Conservation (phyloP, 2,113 vertebrate species). For the Gasterosteus nipponicus region DNA sequence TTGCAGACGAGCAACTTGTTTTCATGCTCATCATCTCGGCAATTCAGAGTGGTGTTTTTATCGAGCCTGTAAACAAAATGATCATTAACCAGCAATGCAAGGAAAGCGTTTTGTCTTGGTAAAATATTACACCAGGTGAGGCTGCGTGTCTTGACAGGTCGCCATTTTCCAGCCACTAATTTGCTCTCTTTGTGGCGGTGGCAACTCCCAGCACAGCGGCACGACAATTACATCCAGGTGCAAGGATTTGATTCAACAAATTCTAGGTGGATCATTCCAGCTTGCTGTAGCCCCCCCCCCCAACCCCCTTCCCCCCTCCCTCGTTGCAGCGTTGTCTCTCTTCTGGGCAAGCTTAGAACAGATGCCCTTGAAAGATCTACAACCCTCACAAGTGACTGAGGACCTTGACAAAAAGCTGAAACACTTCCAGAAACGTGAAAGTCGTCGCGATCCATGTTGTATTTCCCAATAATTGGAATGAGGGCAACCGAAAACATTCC, state of each 20-base stretch:
- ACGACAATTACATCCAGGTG: constrained; percentile 98
- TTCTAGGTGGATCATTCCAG: constrained; percentile 92
- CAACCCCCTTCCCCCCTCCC: constrained; percentile 66
- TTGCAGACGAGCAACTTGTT: constrained; percentile 45
- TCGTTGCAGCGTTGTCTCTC: constrained; percentile 68
- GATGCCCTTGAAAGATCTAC: constrained; percentile 88
- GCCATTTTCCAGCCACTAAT: constrained; percentile 95
- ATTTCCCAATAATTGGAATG: constrained; percentile 82
- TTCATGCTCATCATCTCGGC: constrained; percentile 39
- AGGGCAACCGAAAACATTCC: constrained; percentile 80
- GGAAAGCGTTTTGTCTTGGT: constrained; percentile 57
- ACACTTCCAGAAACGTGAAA: constrained; percentile 82
- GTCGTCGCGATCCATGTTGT: constrained; percentile 82
- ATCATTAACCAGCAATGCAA: constrained; percentile 59
- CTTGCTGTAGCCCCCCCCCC: constrained; percentile 76
- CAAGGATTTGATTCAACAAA: constrained; percentile 99
- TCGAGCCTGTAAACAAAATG: constrained; percentile 56
- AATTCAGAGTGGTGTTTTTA: constrained; percentile 39
- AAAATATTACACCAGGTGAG: constrained; percentile 89
- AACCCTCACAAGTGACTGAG: constrained; percentile 82
- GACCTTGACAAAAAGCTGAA: constrained; percentile 82
- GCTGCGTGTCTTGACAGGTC: constrained; percentile 90
- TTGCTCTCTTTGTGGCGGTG: constrained; percentile 91
- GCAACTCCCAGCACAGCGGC: constrained; percentile 96
- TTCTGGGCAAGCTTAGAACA: constrained; percentile 87